These are phyloP conservation scores for Paralichthys olivaceus DNA, from an alignment of 2,113 vertebrate genomes.

Conservation along the genomic window DNA sequence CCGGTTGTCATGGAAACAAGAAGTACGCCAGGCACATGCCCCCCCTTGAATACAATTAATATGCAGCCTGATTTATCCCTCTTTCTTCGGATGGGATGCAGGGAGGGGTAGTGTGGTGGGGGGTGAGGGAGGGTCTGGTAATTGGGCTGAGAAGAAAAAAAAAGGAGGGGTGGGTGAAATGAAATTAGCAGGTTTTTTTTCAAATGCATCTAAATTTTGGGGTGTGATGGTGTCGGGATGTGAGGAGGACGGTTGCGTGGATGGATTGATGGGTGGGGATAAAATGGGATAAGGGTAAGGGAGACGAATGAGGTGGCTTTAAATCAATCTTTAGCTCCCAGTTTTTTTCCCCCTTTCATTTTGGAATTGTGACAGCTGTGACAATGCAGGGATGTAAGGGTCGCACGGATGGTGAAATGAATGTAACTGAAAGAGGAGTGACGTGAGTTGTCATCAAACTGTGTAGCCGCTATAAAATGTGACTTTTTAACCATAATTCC, in stretches of 20 bases:
- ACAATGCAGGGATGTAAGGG: constrained; percentile 28
- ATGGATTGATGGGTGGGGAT: constrained; percentile 38
- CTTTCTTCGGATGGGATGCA: constrained; percentile 58
- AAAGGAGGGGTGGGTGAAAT: constrained; percentile 31
- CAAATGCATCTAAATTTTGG: constrained; percentile 45
- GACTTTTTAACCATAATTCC: constrained; percentile 1
- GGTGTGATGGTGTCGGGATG: constrained; percentile 30
- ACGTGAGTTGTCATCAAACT: constrained; percentile 10
- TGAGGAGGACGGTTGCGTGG: constrained; percentile 26
- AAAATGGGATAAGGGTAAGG: constrained; percentile 54
- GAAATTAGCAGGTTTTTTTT: constrained; percentile 53
- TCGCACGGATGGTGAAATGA: constrained; percentile 23
- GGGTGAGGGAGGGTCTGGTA: constrained; percentile 23
- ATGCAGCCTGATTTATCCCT: constrained; percentile 75
- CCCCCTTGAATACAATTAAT: constrained; percentile 77
- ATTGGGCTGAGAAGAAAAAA: constrained; percentile 45
- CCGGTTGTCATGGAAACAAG: constrained; percentile 82
- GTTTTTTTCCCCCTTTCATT: constrained; percentile 34
- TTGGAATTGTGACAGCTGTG: constrained; percentile 48
- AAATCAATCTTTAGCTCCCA: constrained; percentile 38
- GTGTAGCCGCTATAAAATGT: not conserved
- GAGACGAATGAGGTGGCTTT: constrained; percentile 40
- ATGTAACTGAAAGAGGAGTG: constrained; percentile 10
- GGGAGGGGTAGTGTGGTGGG: constrained; percentile 13
- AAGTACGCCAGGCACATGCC: constrained; percentile 73